These are phyloP conservation scores for Drosophila bunnanda DNA, from an alignment of 2,888 invertebrate species.

Conservation along the genomic window DNA sequence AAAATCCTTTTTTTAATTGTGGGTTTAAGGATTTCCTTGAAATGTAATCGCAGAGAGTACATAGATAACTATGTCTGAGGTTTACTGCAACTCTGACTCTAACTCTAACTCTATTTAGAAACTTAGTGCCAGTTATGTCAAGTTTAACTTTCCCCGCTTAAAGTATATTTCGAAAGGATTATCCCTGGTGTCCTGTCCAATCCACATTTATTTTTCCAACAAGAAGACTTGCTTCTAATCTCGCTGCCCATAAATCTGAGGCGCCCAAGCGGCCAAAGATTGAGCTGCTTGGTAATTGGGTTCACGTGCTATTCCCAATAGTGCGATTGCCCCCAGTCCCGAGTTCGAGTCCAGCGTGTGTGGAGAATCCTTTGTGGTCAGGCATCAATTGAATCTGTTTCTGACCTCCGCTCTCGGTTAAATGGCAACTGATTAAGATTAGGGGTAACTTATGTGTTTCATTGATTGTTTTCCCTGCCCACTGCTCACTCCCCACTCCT, in stretches of 20 bases:
- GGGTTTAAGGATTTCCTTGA: too few species aligned
- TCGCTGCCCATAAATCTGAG: constrained; percentile 66
- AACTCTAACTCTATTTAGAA: too few species aligned
- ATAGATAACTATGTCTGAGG: too few species aligned
- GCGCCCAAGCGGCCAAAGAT: constrained; percentile 49
- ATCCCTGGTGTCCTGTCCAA: background rate
- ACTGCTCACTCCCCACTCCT: background rate
- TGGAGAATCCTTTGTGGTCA: constrained; percentile 67
- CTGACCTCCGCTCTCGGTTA: constrained; percentile 47
- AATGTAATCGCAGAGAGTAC: too few species aligned
- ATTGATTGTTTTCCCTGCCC: constrained; percentile 74
- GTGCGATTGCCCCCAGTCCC: constrained; percentile 58
- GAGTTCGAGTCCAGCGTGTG: constrained; percentile 2
- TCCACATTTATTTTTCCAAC: background rate
- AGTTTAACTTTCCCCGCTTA: background rate
- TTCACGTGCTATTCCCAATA: constrained; percentile 72
- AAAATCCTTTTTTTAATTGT: too few species aligned
- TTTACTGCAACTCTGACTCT: too few species aligned
- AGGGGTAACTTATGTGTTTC: constrained; percentile 68
- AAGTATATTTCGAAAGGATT: background rate
- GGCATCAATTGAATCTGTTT: constrained; percentile 69
- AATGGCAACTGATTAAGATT: constrained; percentile 81
- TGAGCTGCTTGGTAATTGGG: constrained; percentile 72
- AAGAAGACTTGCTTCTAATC: constrained; percentile 39
- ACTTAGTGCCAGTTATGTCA: too few species aligned